Evolutionary conservation across 2,113 vertebrate species (phyloP), one percentile per base, ranked within the genome.

Genomic region (Girardinichthys multiradiatus): DNA sequence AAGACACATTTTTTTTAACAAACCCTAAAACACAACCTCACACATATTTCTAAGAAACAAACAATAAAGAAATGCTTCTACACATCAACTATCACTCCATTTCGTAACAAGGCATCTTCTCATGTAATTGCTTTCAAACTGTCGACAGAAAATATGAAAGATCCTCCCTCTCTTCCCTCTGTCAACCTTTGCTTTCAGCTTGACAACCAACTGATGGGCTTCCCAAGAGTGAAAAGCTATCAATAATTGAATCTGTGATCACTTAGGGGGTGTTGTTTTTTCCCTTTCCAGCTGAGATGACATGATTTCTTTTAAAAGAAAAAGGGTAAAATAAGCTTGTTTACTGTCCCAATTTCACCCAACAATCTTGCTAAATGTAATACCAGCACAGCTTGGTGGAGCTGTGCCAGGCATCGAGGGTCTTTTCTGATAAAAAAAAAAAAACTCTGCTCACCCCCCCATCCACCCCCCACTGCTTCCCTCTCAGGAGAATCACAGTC

Each of bases 211-310:
- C 51, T 65, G 81, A 84, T 79, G 84, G 24, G 58, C 59, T 80
- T 76, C 72, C 68, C 66, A 73, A 68, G 84, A 74, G 60, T 15
- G 5, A 79, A 54, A 72, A 70, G 24, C 57, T 73, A 84, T 89
- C 87, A 89, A 86, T 90, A 89, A 90, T 89, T 87, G 70, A 91
- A 67, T 72, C 70, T 57, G 48, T 60, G 62, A 83, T 84, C 69
- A 19, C 74, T 78, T 81, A 33, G 65, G 83, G 75, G 77, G 73
- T 83, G 79, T 74, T 80, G 31, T 29, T 76, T 81, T 79, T 68
- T 66, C 48, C 24, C 48, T 54, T 76, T 39, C 24, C 35, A 51
- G 66, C 54, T 15, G 57, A 77, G 68, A 81, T 72, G 70, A 75
- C 57, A 65, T 27, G 33, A 70, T 85, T 76, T 61, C 12, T 61